phyloP scores from a whole-genome alignment of 2,888 invertebrate genomes.

The Coleophora flavipennella region DNA sequence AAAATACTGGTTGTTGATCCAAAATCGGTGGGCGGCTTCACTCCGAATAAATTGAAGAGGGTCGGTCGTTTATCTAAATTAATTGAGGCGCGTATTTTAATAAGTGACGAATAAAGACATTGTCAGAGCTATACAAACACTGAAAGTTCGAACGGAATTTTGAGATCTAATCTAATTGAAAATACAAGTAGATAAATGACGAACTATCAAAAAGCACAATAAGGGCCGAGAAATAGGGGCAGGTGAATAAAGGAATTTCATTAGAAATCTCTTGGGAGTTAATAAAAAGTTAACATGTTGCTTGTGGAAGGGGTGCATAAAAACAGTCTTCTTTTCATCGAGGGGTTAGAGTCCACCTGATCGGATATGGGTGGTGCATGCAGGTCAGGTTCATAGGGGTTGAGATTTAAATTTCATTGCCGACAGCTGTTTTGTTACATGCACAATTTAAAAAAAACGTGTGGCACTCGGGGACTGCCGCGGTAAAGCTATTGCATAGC shows the following conservation, averaged over 20 bases:
- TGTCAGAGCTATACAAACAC: background rate
- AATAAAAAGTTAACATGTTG: conserved; percentile 30
- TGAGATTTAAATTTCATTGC: conserved; percentile 16
- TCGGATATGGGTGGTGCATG: conserved; percentile 41
- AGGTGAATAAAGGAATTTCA: conserved; percentile 53
- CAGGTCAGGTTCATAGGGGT: conserved; percentile 27
- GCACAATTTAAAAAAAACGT: no score
- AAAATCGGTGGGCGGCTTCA: conserved; percentile 21
- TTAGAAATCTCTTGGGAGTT: conserved; percentile 41
- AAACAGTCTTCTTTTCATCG: conserved; percentile 28
- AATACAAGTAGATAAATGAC: conserved; percentile 17
- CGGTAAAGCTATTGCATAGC: no score
- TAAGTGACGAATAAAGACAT: background rate
- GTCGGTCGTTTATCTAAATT: background rate
- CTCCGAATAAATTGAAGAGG: conserved; percentile 5
- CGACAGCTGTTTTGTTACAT: conserved; percentile 12
- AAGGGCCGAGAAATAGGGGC: conserved; percentile 44
- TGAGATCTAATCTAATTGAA: conserved; percentile 25
- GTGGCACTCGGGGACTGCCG: no score
- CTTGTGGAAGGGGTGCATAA: conserved; percentile 44
- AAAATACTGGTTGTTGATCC: conserved; percentile 38
- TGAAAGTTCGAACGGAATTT: background rate
- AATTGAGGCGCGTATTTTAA: background rate
- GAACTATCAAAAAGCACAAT: conserved; percentile 9
- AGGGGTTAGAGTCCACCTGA: conserved; percentile 48